A percentile compares a stretch with the other conserved stretches of the same genome.
Evolutionary conservation across 2,113 vertebrate species (phyloP).

Genomic region (Misgurnus mizolepis): DNA sequence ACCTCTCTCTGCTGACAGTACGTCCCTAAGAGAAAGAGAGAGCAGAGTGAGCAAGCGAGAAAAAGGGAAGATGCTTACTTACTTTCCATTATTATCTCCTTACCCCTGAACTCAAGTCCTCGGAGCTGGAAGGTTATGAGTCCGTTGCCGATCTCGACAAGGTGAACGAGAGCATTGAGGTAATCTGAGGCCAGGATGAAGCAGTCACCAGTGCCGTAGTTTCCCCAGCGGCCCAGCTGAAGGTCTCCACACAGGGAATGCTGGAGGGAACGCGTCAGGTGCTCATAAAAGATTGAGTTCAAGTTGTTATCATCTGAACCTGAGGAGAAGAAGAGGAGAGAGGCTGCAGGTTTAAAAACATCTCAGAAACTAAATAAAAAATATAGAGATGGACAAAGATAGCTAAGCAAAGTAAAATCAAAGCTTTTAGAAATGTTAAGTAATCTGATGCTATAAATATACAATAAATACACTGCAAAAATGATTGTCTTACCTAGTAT

Average conservation of each 20-base stretch:
- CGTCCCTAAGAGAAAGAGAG: constrained; percentile 71
- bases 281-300: constrained; percentile 92
- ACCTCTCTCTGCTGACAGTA: constrained; percentile 89
- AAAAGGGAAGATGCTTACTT: background rate
- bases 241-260: constrained; percentile 88
- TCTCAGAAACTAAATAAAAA: background rate
- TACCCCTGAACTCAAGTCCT: constrained; percentile 89
- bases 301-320: constrained; percentile 91
- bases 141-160: constrained; percentile 89
- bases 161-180: constrained; percentile 89
- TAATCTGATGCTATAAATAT: too few species aligned
- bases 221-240: constrained; percentile 86
- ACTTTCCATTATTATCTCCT: background rate
- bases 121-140: constrained; percentile 88
- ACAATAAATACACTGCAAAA: too few species aligned
- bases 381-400: background rate
- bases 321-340: constrained; percentile 15
- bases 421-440: too few species aligned
- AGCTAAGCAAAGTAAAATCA: too few species aligned
- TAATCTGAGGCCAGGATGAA: constrained; percentile 92
- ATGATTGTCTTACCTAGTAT: too few species aligned
- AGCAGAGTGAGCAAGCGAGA: background rate
- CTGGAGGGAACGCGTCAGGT: constrained; percentile 87
- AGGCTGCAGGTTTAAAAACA: background rate
- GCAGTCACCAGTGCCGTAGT: constrained; percentile 87